A percentile compares a stretch with the other conserved stretches of the same genome.
Evolutionary conservation across 2,797 vertebrate genomes (phyloP).

Genomic region (Rallus crepitans): DNA sequence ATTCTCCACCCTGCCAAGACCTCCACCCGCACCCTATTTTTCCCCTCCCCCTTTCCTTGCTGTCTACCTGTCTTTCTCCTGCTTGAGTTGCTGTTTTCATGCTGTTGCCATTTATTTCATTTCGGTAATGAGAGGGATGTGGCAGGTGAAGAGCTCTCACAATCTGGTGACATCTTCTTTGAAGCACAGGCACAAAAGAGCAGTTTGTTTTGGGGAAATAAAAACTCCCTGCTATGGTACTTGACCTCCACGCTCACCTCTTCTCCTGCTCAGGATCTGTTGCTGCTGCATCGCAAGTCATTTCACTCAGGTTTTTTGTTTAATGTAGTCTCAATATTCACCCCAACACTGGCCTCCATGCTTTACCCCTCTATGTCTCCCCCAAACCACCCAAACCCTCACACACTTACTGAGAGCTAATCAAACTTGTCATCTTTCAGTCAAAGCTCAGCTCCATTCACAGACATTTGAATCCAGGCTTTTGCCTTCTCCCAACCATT

Average conservation of each 20-base stretch:
- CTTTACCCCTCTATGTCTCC: neutral
- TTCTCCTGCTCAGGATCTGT: neutral
- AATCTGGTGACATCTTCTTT: constrained; percentile 41
- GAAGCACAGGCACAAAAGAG: constrained; percentile 37
- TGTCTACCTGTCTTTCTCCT: constrained; percentile 49
- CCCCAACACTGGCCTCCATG: neutral
- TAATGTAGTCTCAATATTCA: neutral
- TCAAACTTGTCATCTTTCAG: neutral
- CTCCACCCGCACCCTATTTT: constrained; percentile 14
- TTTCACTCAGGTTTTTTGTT: constrained; percentile 26
- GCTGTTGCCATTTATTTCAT: constrained; percentile 59
- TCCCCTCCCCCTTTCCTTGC: neutral
- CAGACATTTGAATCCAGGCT: neutral
- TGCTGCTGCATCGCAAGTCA: neutral
- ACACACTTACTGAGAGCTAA: neutral
- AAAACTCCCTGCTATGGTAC: constrained; percentile 8
- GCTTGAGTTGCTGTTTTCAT: constrained; percentile 61
- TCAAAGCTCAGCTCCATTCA: neutral
- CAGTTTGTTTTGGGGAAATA: constrained; percentile 33
- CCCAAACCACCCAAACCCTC: neutral
- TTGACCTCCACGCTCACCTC: constrained; percentile 3
- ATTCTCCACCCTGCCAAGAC: constrained; percentile 39
- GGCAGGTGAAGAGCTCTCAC: constrained; percentile 61
- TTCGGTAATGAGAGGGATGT: constrained; percentile 59
- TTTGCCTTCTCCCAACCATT: neutral